Percentiles rank a stretch among this genome's conserved stretches.
Evolutionary conservation across 2,797 vertebrate species (phyloP).

Genomic region (Lepus townsendii): DNA sequence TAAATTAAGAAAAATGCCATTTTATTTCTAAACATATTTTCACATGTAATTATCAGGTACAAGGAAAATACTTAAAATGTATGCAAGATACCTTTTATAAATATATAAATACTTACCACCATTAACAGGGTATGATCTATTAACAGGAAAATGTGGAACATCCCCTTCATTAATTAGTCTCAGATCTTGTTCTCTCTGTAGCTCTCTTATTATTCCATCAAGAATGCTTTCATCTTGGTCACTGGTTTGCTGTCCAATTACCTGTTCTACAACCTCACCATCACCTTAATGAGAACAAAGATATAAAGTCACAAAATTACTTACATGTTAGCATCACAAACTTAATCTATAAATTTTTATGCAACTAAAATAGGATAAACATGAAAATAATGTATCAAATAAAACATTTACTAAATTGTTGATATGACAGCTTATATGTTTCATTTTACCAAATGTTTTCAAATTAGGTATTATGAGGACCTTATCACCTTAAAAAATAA

Average conservation of each 20-base stretch:
- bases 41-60: not conserved
- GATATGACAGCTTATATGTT: not conserved
- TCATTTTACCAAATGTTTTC: conserved; percentile 24
- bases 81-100: conserved; percentile 49
- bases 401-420: not conserved
- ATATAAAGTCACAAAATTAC: conserved; percentile 42
- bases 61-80: conserved; percentile 40
- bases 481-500: conserved; percentile 41
- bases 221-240: conserved; percentile 94
- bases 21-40: conserved; percentile 44
- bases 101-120: conserved; percentile 83
- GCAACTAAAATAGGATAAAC: conserved; percentile 13
- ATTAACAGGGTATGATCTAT: conserved; percentile 85
- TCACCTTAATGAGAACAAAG: conserved; percentile 91
- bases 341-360: conserved; percentile 2
- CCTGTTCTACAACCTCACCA: conserved; percentile 98
- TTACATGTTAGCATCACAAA: conserved; percentile 29
- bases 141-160: conserved; percentile 85
- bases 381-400: conserved; percentile 54
- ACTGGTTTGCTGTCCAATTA: conserved; percentile 96
- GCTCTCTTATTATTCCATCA: conserved; percentile 95
- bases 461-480: not conserved
- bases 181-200: conserved; percentile 95
- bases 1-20: conserved; percentile 32
- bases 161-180: conserved; percentile 87